Evolutionary conservation across 2,888 invertebrate species (phyloP).

Genomic region (Teleiodes luculella): DNA sequence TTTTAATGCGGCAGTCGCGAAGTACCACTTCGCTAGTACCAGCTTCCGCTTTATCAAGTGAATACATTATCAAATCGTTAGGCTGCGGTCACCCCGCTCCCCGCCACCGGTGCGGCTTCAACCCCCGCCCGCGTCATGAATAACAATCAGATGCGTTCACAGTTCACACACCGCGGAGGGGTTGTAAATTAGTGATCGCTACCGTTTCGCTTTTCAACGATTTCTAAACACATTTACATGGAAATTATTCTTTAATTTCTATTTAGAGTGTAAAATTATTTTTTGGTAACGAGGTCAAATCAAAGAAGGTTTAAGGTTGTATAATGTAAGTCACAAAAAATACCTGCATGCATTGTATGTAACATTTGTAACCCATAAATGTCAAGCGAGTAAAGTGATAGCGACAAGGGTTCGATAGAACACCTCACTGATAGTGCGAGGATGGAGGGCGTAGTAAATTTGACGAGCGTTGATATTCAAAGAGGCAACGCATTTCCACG

Average conservation of each 20-base stretch:
- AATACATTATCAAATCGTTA: constrained; percentile 79
- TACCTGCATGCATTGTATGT: no score
- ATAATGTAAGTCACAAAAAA: no score
- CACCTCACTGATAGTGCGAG: constrained; percentile 32
- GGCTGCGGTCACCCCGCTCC: constrained; percentile 56
- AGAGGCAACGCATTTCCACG: constrained; percentile 35
- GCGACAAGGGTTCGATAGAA: constrained; percentile 25
- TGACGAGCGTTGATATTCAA: constrained; percentile 58
- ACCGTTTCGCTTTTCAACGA: constrained; percentile 59
- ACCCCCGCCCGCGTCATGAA: constrained; percentile 49
- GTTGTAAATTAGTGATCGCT: constrained; percentile 67
- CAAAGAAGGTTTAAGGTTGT: no score
- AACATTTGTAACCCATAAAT: constrained; percentile 3
- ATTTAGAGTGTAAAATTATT: constrained; percentile 7
- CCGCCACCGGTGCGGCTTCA: constrained; percentile 34
- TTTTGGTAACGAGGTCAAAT: no score
- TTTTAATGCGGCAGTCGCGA: constrained; percentile 74
- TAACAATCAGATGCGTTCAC: constrained; percentile 73
- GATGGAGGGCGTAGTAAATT: constrained; percentile 54
- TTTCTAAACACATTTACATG: constrained; percentile 68
- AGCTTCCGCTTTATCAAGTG: constrained; percentile 77
- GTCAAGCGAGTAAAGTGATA: constrained; percentile 29
- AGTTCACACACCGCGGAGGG: constrained; percentile 39
- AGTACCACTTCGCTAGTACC: constrained; percentile 59
- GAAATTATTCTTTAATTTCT: constrained; percentile 53